Percentiles rank a stretch among this genome's conserved stretches.
Evolutionary conservation across 2,888 invertebrate species (phyloP).

Genomic region (Tiliacea citrago): DNA sequence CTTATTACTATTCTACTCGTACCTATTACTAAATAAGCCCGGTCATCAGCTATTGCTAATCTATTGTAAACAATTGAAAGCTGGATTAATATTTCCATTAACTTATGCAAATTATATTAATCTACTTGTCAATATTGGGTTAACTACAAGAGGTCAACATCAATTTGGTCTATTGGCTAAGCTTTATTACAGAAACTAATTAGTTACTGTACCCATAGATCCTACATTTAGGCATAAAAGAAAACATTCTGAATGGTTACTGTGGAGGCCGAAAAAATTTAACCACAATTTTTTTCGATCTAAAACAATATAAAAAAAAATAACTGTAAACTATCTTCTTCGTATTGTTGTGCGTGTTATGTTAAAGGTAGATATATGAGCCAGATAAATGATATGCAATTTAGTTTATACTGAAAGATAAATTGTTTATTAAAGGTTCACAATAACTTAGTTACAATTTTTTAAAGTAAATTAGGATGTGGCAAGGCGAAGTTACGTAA

Average conservation of each 20-base stretch:
- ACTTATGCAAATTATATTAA: slow-evolving; percentile 53
- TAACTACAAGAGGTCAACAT: slow-evolving; percentile 35
- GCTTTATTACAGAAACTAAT: neutral
- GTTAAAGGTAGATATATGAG: no score
- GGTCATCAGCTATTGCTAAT: slow-evolving; percentile 37
- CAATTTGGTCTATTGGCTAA: slow-evolving; percentile 22
- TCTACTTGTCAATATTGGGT: slow-evolving; percentile 42
- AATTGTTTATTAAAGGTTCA: no score
- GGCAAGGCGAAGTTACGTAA: no score
- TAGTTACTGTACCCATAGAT: neutral
- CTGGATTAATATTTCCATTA: slow-evolving; percentile 53
- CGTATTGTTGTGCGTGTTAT: no score
- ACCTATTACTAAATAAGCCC: neutral
- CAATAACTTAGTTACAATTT: no score
- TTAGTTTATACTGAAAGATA: no score
- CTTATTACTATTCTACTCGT: neutral
- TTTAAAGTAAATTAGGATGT: no score
- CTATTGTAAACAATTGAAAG: slow-evolving; percentile 35
- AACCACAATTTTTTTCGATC: no score
- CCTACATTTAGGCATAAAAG: neutral
- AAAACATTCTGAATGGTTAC: neutral
- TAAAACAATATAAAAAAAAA: no score
- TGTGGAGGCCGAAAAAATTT: neutral
- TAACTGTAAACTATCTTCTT: no score
- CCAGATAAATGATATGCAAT: no score